Evolutionary conservation across 2,797 vertebrate genomes (phyloP).

Genomic region (Microctenopoma lineatum): DNA sequence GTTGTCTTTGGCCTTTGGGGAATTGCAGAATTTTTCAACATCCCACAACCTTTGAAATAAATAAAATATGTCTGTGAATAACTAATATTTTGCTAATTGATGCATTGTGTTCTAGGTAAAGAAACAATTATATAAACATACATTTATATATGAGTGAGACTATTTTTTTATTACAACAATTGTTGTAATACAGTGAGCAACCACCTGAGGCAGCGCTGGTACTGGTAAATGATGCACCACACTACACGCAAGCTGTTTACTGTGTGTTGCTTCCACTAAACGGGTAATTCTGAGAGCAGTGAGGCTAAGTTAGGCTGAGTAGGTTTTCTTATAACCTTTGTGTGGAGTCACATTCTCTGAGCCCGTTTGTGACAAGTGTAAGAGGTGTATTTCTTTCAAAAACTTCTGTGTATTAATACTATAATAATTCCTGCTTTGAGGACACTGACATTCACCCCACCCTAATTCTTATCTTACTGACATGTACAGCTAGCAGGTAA

Average conservation of each 20-base stretch:
- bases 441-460: conserved; percentile 53
- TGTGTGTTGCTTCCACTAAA: background rate
- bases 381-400: background rate
- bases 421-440: background rate
- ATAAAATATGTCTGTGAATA: background rate
- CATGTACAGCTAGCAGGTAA: conserved; percentile 41
- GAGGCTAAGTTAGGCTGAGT: too few relatives aligned
- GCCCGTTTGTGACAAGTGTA: too few relatives aligned
- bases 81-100: background rate
- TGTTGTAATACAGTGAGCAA: background rate
- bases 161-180: background rate
- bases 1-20: conserved; percentile 28
- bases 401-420: too few relatives aligned
- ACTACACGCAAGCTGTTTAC: background rate
- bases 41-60: background rate
- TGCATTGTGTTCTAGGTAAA: background rate
- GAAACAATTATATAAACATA: background rate
- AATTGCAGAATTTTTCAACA: background rate
- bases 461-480: conserved; percentile 56
- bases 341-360: too few relatives aligned
- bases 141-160: background rate
- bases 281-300: background rate
- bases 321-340: too few relatives aligned
- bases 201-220: background rate
- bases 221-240: background rate